Evolutionary conservation across 2,113 vertebrate genomes (phyloP).

Genomic region (Pygoscelis antarcticus): DNA sequence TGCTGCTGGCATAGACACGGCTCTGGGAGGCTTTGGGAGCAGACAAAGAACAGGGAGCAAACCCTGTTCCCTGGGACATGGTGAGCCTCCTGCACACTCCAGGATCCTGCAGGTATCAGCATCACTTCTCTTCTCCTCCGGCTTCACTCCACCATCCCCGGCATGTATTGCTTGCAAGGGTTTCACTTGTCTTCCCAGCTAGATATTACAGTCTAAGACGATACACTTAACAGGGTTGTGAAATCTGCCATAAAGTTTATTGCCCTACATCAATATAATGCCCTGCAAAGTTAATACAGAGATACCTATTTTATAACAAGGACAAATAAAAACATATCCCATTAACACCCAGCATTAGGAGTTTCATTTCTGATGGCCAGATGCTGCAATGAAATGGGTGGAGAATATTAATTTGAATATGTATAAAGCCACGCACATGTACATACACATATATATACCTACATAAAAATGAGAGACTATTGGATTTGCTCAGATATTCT

Average conservation of each 20-base stretch:
- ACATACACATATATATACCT: background rate
- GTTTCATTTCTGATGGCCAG: conserved; percentile 20
- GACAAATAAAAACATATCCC: conserved; percentile 67
- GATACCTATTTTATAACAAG: conserved; percentile 55
- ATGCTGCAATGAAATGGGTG: conserved; percentile 37
- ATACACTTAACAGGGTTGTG: conserved; percentile 62
- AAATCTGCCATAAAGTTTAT: conserved; percentile 67
- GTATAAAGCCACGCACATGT: background rate
- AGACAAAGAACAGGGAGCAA: background rate
- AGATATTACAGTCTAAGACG: background rate
- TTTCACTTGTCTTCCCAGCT: background rate
- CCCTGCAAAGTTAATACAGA: conserved; percentile 49
- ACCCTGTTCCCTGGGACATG: background rate
- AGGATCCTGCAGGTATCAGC: background rate
- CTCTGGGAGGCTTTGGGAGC: background rate
- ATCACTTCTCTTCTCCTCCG: background rate
- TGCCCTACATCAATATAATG: conserved; percentile 58
- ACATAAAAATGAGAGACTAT: background rate
- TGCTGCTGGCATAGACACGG: background rate
- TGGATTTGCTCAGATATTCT: conserved; percentile 8
- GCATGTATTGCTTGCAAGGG: background rate
- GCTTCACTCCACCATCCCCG: background rate
- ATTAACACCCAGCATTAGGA: conserved; percentile 15
- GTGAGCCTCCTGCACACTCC: background rate
- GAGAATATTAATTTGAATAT: background rate